Conservation (phyloP, 2,797 vertebrate species). For the Hydrolagus colliei region DNA sequence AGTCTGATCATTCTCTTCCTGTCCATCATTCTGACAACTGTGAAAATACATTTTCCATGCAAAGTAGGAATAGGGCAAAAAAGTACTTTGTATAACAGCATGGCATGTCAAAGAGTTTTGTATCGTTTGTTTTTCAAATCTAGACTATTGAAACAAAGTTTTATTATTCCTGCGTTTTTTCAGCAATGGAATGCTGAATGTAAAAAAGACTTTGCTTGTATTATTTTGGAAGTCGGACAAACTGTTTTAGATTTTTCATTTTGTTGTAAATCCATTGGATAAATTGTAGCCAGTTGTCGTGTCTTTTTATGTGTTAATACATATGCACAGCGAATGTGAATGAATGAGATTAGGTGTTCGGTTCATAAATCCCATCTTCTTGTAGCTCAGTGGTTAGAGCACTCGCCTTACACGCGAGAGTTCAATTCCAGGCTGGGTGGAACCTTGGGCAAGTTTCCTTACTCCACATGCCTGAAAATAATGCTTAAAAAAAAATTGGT, state of each 20-base stretch:
- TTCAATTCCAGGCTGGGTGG: no score
- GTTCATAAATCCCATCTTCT: neutral
- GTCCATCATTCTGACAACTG: conserved; percentile 84
- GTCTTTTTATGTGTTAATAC: neutral
- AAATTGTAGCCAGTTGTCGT: neutral
- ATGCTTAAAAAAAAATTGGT: no score
- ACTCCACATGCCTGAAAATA: no score
- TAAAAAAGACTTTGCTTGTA: neutral
- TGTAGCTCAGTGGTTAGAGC: neutral
- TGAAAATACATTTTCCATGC: conserved; percentile 80
- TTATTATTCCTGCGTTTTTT: neutral
- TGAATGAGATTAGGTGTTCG: neutral
- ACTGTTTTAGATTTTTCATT: neutral
- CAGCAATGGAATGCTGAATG: neutral
- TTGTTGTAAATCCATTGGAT: neutral
- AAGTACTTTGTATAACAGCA: conserved; percentile 53
- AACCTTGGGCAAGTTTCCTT: no score
- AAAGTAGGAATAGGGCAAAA: conserved; percentile 59
- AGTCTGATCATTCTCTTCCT: conserved; percentile 59
- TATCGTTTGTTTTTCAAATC: conserved; percentile 21
- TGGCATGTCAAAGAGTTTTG: conserved; percentile 42
- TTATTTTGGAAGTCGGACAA: neutral
- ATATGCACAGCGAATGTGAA: neutral
- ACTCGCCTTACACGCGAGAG: no score
- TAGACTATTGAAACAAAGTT: conserved; percentile 23